phyloP scores from a whole-genome alignment of 30 jellyfish, hydroid and myxozoan species.

The Cassiopea xamachana region DNA sequence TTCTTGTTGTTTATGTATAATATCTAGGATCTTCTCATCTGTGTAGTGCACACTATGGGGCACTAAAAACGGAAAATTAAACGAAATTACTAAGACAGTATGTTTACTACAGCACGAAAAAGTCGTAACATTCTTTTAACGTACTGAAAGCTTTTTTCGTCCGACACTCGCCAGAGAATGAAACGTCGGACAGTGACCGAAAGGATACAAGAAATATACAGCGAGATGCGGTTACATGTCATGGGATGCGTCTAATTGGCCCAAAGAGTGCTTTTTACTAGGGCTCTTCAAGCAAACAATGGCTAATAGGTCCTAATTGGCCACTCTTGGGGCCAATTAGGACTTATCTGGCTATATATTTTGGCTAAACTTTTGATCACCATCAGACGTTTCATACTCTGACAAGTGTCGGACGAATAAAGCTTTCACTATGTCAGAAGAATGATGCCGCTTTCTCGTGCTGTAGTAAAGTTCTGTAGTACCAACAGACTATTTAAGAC shows the following conservation, averaged over 20 bases:
- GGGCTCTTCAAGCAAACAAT: no score
- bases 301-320: no score
- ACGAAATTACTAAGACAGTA: background rate
- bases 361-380: background rate
- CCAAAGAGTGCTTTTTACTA: no score
- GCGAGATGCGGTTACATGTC: no score
- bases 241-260: no score
- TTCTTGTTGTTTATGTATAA: conserved; percentile 73
- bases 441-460: background rate
- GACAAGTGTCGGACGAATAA: background rate
- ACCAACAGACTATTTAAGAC: no score
- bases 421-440: background rate
- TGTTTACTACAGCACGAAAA: background rate
- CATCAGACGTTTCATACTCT: background rate
- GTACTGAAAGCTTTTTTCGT: background rate
- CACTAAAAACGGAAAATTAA: background rate
- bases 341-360: background rate
- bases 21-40: conserved; percentile 58
- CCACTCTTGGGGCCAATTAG: no score
- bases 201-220: background rate
- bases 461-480: background rate
- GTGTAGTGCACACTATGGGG: conserved; percentile 12
- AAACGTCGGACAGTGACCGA: background rate
- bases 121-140: background rate
- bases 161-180: background rate